A percentile compares a stretch with the other conserved stretches of the same genome.
phyloP scores from a whole-genome alignment of 2,888 invertebrate genomes.

The Laothoe populi region DNA sequence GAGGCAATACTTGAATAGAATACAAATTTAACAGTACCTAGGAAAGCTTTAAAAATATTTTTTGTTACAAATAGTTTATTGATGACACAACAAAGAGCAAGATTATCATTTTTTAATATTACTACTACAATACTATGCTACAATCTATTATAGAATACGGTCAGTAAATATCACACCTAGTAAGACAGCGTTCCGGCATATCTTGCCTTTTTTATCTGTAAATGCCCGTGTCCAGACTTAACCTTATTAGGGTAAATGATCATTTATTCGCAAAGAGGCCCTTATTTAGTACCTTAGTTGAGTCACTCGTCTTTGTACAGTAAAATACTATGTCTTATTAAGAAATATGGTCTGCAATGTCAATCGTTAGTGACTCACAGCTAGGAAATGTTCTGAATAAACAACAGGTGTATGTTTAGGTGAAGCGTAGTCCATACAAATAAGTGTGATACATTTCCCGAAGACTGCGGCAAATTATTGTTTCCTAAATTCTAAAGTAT shows the following conservation, averaged over 20 bases:
- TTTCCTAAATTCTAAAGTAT: slow-evolving; percentile 14
- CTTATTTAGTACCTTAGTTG: slow-evolving; percentile 71
- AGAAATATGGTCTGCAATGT: slow-evolving; percentile 58
- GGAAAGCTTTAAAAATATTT: too few relatives aligned
- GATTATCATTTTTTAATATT: too few relatives aligned
- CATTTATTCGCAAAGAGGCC: slow-evolving; percentile 67
- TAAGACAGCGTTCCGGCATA: slow-evolving; percentile 68
- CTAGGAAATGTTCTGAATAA: slow-evolving; percentile 60
- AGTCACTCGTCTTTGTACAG: slow-evolving; percentile 65
- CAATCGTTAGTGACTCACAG: slow-evolving; percentile 62
- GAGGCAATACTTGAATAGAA: neutral
- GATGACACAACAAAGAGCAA: neutral
- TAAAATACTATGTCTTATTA: slow-evolving; percentile 58
- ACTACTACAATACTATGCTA: slow-evolving; percentile 6
- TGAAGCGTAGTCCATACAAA: slow-evolving; percentile 62
- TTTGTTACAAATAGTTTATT: neutral
- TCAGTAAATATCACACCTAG: slow-evolving; percentile 29
- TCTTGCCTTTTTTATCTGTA: slow-evolving; percentile 64
- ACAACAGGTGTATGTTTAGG: slow-evolving; percentile 63
- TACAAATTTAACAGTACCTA: neutral
- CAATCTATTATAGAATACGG: slow-evolving; percentile 6
- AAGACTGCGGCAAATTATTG: slow-evolving; percentile 48
- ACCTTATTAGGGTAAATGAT: slow-evolving; percentile 72
- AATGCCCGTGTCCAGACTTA: slow-evolving; percentile 55
- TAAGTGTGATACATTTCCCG: slow-evolving; percentile 63